Evolutionary conservation across 2,113 vertebrate genomes (phyloP).

Genomic region (Antennarius striatus): DNA sequence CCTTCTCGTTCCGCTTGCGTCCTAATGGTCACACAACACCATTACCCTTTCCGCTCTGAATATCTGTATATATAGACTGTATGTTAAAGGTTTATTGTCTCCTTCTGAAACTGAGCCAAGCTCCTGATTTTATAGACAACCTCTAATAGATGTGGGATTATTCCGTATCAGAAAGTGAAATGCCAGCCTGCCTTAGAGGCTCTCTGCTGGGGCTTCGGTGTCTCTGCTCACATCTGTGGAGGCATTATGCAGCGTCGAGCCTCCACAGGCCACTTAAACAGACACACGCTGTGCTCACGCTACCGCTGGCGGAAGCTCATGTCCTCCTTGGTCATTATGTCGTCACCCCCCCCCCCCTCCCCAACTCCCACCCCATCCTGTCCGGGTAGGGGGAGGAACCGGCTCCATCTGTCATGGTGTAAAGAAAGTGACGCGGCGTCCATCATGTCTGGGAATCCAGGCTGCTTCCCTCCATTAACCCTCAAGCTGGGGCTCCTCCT

Average conservation of each 20-base stretch:
- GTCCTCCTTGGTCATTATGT: slow-evolving; percentile 34
- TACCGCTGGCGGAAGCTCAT: slow-evolving; percentile 1
- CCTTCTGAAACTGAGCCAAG: not conserved
- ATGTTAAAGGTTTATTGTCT: not conserved
- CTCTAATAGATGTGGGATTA: not conserved
- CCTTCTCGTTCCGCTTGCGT: too few relatives aligned
- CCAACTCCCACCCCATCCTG: slow-evolving; percentile 44
- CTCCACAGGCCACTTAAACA: slow-evolving; percentile 26
- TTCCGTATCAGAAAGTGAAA: not conserved
- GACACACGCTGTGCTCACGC: slow-evolving; percentile 19
- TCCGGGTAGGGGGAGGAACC: slow-evolving; percentile 12
- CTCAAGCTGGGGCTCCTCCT: slow-evolving; percentile 37
- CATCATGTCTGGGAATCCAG: slow-evolving; percentile 47
- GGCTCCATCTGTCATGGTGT: slow-evolving; percentile 57
- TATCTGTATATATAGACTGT: too few relatives aligned
- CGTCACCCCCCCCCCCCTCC: slow-evolving; percentile 26
- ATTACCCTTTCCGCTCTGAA: too few relatives aligned
- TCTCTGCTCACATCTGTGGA: slow-evolving; percentile 14
- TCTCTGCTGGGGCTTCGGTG: slow-evolving; percentile 14
- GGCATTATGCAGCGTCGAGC: slow-evolving; percentile 3
- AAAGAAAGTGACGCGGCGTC: slow-evolving; percentile 42
- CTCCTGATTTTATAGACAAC: not conserved
- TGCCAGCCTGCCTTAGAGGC: slow-evolving; percentile 3
- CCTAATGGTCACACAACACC: too few relatives aligned
- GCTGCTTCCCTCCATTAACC: slow-evolving; percentile 56